Percentiles rank a stretch among this genome's conserved stretches.
Evolutionary conservation across 2,113 vertebrate species (phyloP).

Genomic region (Phrynosoma platyrhinos): DNA sequence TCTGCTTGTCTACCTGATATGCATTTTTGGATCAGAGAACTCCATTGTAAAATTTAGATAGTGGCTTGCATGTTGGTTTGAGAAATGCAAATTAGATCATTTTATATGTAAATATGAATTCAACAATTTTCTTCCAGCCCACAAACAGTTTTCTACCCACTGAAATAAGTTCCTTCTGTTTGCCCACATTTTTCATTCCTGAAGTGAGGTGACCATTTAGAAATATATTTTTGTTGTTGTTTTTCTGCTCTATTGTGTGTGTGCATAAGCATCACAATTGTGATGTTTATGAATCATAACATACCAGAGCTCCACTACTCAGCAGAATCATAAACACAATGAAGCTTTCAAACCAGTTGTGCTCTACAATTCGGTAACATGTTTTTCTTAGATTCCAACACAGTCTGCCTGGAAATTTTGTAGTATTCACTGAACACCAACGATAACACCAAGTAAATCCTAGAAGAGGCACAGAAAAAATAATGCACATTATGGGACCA

Average conservation of each 20-base stretch:
- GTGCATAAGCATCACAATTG: background rate
- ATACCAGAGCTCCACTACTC: constrained; percentile 93
- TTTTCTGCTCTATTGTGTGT: background rate
- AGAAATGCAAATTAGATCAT: background rate
- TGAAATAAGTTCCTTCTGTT: background rate
- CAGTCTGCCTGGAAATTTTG: constrained; percentile 68
- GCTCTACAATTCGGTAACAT: constrained; percentile 93
- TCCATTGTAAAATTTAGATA: too few relatives aligned
- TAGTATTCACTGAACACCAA: constrained; percentile 77
- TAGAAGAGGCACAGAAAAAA: constrained; percentile 58
- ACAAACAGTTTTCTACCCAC: background rate
- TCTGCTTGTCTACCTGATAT: too few relatives aligned
- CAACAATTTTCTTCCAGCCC: background rate
- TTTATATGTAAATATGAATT: background rate
- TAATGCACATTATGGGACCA: background rate
- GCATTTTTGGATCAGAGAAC: too few relatives aligned
- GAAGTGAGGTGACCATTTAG: background rate
- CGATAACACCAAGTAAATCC: constrained; percentile 79
- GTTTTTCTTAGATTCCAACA: constrained; percentile 93
- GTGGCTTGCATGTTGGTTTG: background rate
- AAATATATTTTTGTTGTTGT: background rate
- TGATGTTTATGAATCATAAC: constrained; percentile 7
- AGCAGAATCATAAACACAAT: constrained; percentile 99
- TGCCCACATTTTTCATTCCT: background rate
- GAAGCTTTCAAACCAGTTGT: constrained; percentile 97